Evolutionary conservation across 2,888 invertebrate species (phyloP).

Genomic region (Allacma fusca): DNA sequence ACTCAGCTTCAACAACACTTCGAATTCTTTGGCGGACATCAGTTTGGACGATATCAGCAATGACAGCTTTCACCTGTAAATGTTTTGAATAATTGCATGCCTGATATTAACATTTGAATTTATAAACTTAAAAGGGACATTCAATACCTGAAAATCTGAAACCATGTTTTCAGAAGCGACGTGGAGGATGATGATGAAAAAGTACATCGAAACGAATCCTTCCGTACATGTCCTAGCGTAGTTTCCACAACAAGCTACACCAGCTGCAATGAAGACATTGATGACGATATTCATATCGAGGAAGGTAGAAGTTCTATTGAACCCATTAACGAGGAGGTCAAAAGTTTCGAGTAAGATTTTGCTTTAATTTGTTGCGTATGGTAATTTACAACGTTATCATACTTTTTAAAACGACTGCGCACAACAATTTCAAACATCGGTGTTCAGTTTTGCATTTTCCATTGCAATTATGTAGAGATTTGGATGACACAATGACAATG

Average conservation of each 20-base stretch:
- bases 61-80: constrained; percentile 27
- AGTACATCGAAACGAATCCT: constrained; percentile 8
- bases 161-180: neutral
- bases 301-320: neutral
- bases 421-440: too few relatives aligned
- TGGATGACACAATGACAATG: constrained; percentile 54
- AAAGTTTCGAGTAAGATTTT: constrained; percentile 26
- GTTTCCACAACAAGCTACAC: constrained; percentile 1
- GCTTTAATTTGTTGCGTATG: neutral
- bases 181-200: neutral
- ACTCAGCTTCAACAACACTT: neutral
- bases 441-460: too few relatives aligned
- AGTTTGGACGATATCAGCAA: constrained; percentile 35
- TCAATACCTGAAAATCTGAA: too few relatives aligned
- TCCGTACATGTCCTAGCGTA: constrained; percentile 24
- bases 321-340: constrained; percentile 2
- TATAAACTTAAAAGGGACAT: too few relatives aligned
- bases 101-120: too few relatives aligned
- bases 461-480: too few relatives aligned
- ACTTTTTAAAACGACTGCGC: too few relatives aligned
- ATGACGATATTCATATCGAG: neutral
- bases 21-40: constrained; percentile 28
- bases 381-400: too few relatives aligned
- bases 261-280: constrained; percentile 19
- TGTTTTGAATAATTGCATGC: too few relatives aligned